Conservation (phyloP, 1,140 invertebrate genomes). For the Drosophila arawakana region DNA sequence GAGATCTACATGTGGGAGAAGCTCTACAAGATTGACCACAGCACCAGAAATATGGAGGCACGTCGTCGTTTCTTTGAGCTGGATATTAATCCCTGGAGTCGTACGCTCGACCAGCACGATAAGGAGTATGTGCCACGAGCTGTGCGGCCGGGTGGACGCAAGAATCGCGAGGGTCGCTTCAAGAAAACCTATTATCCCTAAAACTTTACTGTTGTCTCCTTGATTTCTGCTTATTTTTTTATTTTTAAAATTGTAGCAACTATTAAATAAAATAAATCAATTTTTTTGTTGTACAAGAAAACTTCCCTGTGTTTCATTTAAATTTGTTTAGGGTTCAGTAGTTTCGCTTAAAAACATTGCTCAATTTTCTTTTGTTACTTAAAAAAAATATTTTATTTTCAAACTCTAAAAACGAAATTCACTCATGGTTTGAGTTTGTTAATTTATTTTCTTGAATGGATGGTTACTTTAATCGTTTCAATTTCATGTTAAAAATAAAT, state of each 20-base stretch:
- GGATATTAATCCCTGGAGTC: slow-evolving; percentile 86
- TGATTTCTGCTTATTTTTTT: neutral
- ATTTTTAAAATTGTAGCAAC: slow-evolving; percentile 15
- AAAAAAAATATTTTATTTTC: no score
- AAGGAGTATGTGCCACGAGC: slow-evolving; percentile 88
- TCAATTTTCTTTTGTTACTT: no score
- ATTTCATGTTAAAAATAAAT: no score
- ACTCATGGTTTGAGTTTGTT: no score
- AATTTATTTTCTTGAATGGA: no score
- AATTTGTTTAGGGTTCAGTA: no score
- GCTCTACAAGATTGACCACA: slow-evolving; percentile 90
- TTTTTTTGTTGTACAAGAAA: slow-evolving; percentile 32
- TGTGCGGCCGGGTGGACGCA: slow-evolving; percentile 86
- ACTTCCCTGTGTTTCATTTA: neutral
- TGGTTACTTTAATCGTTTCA: no score
- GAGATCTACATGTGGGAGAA: slow-evolving; percentile 91
- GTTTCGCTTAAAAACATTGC: no score
- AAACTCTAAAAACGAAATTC: no score
- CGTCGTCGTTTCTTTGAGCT: slow-evolving; percentile 88
- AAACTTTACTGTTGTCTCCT: slow-evolving; percentile 1
- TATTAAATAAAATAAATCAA: slow-evolving; percentile 35
- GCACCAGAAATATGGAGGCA: slow-evolving; percentile 88
- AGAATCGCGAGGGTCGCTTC: slow-evolving; percentile 86
- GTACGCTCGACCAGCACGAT: slow-evolving; percentile 88
- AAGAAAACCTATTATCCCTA: slow-evolving; percentile 88